These are phyloP conservation scores for Saguinus imperator DNA, from an alignment of 2,113 vertebrate genomes.

Conservation along the genomic window DNA sequence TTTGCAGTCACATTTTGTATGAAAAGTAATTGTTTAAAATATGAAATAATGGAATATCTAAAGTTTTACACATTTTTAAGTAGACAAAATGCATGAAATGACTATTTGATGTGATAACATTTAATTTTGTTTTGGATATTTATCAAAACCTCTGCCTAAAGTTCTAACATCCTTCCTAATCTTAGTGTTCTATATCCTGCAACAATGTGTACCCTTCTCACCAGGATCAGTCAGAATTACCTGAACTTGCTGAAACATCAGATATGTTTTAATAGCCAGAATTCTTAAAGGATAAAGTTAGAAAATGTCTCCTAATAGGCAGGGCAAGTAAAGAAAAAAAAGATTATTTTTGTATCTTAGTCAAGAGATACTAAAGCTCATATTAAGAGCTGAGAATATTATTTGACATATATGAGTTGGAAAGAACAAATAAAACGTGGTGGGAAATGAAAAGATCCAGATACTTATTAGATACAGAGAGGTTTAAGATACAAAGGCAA, in stretches of 20 bases:
- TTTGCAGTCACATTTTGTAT: background rate
- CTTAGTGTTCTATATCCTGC: background rate
- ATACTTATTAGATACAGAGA: background rate
- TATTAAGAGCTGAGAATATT: background rate
- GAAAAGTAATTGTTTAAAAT: background rate
- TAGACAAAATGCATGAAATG: background rate
- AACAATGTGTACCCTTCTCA: background rate
- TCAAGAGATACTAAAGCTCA: background rate
- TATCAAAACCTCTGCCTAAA: background rate
- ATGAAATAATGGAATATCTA: background rate
- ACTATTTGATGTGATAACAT: background rate
- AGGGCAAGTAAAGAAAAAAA: background rate
- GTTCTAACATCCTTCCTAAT: background rate
- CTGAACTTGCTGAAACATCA: background rate
- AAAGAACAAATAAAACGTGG: background rate
- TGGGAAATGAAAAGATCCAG: background rate
- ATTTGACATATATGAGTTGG: background rate
- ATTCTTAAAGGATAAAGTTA: background rate
- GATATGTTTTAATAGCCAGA: background rate
- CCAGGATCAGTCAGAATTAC: background rate
- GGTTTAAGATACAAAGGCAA: background rate
- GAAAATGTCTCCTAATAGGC: background rate
- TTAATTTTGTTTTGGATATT: background rate
- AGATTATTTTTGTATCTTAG: background rate
- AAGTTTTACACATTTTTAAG: background rate